Base-by-base conservation (phyloP, 2,888 invertebrate genomes). In the Taphrorychus bicolor region DNA sequence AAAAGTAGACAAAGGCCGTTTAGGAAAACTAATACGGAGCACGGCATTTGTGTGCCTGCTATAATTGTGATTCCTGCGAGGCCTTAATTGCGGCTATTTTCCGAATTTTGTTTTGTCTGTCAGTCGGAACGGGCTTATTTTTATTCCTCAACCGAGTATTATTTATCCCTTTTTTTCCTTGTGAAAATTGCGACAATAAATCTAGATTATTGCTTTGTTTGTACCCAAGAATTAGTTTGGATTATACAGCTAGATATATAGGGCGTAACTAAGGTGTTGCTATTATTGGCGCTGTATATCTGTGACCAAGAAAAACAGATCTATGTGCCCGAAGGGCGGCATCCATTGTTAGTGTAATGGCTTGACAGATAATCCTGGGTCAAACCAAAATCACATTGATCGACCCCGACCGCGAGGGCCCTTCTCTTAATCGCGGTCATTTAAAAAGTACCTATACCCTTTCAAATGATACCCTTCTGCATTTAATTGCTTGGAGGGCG, bases 61-160 rank as follows among this genome's bases (percentile, higher is more conserved):
- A 45, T 57, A 48, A 64, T 51, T 57, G 45, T 40, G 58, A 58
- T 52, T 56, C 62, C 48, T 32, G 41, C 51, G 49, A 19, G 24
- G 51, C 48, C 41, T 58, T 48, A 63, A 63, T 57, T 21, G 58
- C 40, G 51, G 52, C 51, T 48, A 41, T 58, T 64, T 57, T 48
- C 41, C 18, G 22, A 52, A 53, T 41, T 60, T 60, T 53, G 60
- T 60, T 60, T 53, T n/a, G 41, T 40, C 22, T 32, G 60, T 40
- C 14, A 41, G 53, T 53, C 41, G 17, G 32, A 32, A 32, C 32
- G 32, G 45, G 18, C 45, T 45, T 17, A 45, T 1, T 17, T 45
- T 45, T 45, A 17, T 17, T 45, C 7, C 45, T n/a, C 2, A 18
- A 18, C 45, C 45, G 45, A 17, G 45, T n/a, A 45, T 45, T 45